These are phyloP conservation scores for Ennomos erosarius DNA, from an alignment of 2,888 invertebrate genomes.

Conservation along the genomic window DNA sequence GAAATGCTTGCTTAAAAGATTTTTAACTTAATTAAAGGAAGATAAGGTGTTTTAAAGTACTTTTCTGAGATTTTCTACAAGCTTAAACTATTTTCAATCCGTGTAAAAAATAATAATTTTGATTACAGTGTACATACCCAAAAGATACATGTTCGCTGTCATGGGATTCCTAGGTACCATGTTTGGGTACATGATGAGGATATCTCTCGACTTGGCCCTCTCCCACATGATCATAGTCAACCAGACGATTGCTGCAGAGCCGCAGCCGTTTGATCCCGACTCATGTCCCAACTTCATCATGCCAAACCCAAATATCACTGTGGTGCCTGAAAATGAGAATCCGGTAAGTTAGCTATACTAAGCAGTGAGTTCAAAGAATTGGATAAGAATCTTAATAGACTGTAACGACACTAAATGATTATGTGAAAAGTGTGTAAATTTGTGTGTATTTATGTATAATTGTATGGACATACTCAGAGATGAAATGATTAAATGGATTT, in stretches of 20 bases:
- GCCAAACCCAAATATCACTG: conserved; percentile 3
- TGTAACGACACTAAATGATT: too few species aligned
- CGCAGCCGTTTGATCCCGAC: conserved; percentile 7
- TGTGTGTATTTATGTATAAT: too few species aligned
- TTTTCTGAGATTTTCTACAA: too few species aligned
- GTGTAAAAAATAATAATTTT: background rate
- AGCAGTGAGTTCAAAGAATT: too few species aligned
- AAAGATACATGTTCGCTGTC: conserved; percentile 28
- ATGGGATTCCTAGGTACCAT: conserved; percentile 29
- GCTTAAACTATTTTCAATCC: too few species aligned
- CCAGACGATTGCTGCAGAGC: conserved; percentile 5
- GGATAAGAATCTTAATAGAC: too few species aligned
- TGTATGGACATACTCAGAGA: too few species aligned
- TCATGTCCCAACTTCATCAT: conserved; percentile 20
- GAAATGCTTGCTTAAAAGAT: too few species aligned
- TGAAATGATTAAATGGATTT: too few species aligned
- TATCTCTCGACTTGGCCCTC: conserved; percentile 22
- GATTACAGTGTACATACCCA: conserved; percentile 22
- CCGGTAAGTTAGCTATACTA: conserved; percentile 1
- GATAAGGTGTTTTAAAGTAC: too few species aligned
- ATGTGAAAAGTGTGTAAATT: too few species aligned
- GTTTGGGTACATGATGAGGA: conserved; percentile 21
- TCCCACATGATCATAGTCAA: conserved; percentile 29
- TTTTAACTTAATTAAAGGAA: too few species aligned
- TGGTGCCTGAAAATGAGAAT: background rate